Conservation (phyloP, 1,140 invertebrate genomes). For the Drosophila repletoides region DNA sequence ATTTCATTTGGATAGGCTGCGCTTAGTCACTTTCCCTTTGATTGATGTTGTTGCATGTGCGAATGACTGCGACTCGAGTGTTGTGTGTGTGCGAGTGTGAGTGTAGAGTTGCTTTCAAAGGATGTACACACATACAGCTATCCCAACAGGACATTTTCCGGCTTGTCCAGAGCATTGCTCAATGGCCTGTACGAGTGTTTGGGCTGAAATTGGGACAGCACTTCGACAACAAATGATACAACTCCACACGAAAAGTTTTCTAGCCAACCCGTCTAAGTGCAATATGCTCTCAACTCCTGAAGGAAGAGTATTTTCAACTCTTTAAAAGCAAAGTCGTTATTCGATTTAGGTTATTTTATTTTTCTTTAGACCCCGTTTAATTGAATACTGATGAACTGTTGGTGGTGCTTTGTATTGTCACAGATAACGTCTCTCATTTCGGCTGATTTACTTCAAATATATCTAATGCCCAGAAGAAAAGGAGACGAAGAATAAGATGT, state of each 20-base stretch:
- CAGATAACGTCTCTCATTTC: conserved; percentile 2
- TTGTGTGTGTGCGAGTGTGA: background rate
- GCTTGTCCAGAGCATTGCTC: conserved; percentile 25
- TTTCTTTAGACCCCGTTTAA: too few species aligned
- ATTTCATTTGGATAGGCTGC: conserved; percentile 20
- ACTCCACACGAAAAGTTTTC: conserved; percentile 26
- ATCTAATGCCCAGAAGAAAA: background rate
- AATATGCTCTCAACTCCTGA: too few species aligned
- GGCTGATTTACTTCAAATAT: background rate
- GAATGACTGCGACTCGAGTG: conserved; percentile 42
- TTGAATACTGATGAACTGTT: conserved; percentile 5
- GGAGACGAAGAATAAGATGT: background rate
- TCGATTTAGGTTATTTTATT: too few species aligned
- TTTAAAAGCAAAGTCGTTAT: too few species aligned
- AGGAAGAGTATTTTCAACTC: too few species aligned
- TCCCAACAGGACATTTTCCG: background rate
- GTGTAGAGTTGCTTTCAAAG: conserved; percentile 24
- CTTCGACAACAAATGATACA: conserved; percentile 50
- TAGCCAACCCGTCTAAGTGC: too few species aligned
- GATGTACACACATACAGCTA: conserved; percentile 28
- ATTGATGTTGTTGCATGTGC: conserved; percentile 63
- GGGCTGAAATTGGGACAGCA: conserved; percentile 47
- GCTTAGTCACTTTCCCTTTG: conserved; percentile 58
- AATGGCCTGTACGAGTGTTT: conserved; percentile 45
- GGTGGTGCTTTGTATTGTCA: background rate